phyloP scores from a whole-genome alignment of 2,797 vertebrate species.

The Pseudomugil tenellus region DNA sequence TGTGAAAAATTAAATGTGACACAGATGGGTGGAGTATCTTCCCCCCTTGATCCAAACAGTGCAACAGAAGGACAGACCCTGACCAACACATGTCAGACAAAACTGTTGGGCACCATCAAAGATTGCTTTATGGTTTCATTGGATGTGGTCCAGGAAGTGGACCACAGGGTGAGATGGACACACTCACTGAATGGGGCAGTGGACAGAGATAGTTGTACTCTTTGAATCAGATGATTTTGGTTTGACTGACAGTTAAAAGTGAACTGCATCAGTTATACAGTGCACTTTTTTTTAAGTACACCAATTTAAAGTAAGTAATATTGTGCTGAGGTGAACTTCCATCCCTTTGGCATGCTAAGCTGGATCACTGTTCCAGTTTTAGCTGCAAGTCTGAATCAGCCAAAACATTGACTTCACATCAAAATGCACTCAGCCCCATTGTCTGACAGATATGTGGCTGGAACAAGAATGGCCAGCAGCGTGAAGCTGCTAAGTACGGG shows the following conservation, averaged over 20 bases:
- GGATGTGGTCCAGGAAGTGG: slow-evolving; percentile 55
- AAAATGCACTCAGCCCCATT: slow-evolving; percentile 48
- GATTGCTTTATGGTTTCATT: slow-evolving; percentile 54
- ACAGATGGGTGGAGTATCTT: slow-evolving; percentile 71
- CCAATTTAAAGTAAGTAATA: slow-evolving; percentile 39
- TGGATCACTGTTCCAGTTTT: slow-evolving; percentile 42
- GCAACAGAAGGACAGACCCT: slow-evolving; percentile 72
- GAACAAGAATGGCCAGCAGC: slow-evolving; percentile 30
- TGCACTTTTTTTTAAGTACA: slow-evolving; percentile 14
- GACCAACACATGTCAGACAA: slow-evolving; percentile 80
- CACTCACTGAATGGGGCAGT: slow-evolving; percentile 6
- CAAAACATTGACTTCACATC: slow-evolving; percentile 46
- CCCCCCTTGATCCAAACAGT: slow-evolving; percentile 69
- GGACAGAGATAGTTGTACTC: slow-evolving; percentile 21
- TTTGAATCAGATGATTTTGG: slow-evolving; percentile 1
- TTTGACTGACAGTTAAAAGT: slow-evolving; percentile 13
- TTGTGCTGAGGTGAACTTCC: slow-evolving; percentile 44
- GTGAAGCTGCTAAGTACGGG: slow-evolving; percentile 30
- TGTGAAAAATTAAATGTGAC: slow-evolving; percentile 67
- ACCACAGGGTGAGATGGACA: slow-evolving; percentile 13
- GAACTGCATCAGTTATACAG: slow-evolving; percentile 37
- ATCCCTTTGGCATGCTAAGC: slow-evolving; percentile 39
- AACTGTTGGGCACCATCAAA: slow-evolving; percentile 75
- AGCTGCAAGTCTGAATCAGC: slow-evolving; percentile 47
- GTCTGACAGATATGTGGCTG: slow-evolving; percentile 56